phyloP scores from a whole-genome alignment of 2,888 invertebrate genomes.

The Notocelia uddmanniana region DNA sequence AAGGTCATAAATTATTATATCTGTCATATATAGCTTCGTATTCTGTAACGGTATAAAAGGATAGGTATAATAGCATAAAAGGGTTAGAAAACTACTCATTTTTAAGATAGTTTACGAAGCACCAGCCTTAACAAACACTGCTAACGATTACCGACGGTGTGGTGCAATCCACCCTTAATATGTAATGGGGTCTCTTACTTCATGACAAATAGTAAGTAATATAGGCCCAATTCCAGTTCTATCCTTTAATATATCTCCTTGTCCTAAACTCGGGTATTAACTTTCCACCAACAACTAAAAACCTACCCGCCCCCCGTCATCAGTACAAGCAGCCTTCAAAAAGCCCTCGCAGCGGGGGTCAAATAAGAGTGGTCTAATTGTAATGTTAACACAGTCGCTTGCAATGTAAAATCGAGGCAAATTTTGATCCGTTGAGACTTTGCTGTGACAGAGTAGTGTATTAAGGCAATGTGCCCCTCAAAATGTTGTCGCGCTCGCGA shows the following conservation, averaged over 20 bases:
- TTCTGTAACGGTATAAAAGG: too few relatives aligned
- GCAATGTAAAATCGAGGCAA: conserved; percentile 62
- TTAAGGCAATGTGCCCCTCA: not conserved
- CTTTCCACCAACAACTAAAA: conserved; percentile 56
- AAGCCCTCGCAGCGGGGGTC: conserved; percentile 49
- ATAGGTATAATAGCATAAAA: too few relatives aligned
- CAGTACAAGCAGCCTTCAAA: conserved; percentile 37
- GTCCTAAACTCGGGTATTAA: conserved; percentile 57
- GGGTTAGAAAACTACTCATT: too few relatives aligned
- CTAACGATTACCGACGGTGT: too few relatives aligned
- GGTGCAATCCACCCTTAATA: too few relatives aligned
- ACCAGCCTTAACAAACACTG: too few relatives aligned
- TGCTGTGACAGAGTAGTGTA: not conserved
- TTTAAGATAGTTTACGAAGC: too few relatives aligned
- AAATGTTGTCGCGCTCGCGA: too few relatives aligned
- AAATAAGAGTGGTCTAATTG: conserved; percentile 58
- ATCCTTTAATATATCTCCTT: conserved; percentile 50
- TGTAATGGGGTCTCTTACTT: not conserved
- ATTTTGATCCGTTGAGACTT: conserved; percentile 59
- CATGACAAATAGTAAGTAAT: not conserved
- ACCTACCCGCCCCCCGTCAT: conserved; percentile 49
- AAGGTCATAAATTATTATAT: too few relatives aligned
- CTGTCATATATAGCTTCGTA: too few relatives aligned
- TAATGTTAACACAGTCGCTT: conserved; percentile 67
- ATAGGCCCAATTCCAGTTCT: not conserved